Evolutionary conservation across 1,140 invertebrate genomes (phyloP).

Genomic region (Drosophila gunungcola): DNA sequence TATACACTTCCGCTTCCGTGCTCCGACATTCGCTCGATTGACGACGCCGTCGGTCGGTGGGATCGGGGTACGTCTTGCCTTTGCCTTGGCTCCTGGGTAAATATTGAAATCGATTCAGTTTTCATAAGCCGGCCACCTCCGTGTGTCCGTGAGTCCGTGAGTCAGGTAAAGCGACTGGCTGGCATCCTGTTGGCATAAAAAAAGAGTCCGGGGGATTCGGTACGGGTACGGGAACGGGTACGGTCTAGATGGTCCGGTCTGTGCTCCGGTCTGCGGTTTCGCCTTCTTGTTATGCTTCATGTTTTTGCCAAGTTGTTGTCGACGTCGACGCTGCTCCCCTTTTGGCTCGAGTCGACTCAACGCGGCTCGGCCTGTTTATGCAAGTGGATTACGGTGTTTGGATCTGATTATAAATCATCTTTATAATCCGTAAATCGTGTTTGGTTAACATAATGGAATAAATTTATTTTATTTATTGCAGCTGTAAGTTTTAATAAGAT

Average conservation of each 20-base stretch:
- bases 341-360: neutral
- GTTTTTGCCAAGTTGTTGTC: conserved; percentile 73
- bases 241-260: conserved; percentile 8
- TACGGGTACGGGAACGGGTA: conserved; percentile 7
- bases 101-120: conserved; percentile 83
- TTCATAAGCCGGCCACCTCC: conserved; percentile 51
- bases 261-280: conserved; percentile 54
- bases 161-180: conserved; percentile 32
- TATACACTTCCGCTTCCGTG: conserved; percentile 80
- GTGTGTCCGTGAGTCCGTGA: conserved; percentile 38
- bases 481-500: conserved; percentile 83
- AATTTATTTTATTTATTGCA: conserved; percentile 84
- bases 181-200: conserved; percentile 29
- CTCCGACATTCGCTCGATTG: conserved; percentile 73
- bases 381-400: conserved; percentile 83
- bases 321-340: conserved; percentile 24
- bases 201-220: conserved; percentile 8
- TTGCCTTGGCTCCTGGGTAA: conserved; percentile 57
- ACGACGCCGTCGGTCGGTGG: conserved; percentile 28
- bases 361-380: conserved; percentile 69
- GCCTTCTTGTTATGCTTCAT: conserved; percentile 74
- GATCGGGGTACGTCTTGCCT: conserved; percentile 15
- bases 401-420: conserved; percentile 83
- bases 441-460: conserved; percentile 84
- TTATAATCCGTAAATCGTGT: conserved; percentile 84